Base-by-base conservation (phyloP, 2,888 invertebrate species). In the Agrilus biguttatus region DNA sequence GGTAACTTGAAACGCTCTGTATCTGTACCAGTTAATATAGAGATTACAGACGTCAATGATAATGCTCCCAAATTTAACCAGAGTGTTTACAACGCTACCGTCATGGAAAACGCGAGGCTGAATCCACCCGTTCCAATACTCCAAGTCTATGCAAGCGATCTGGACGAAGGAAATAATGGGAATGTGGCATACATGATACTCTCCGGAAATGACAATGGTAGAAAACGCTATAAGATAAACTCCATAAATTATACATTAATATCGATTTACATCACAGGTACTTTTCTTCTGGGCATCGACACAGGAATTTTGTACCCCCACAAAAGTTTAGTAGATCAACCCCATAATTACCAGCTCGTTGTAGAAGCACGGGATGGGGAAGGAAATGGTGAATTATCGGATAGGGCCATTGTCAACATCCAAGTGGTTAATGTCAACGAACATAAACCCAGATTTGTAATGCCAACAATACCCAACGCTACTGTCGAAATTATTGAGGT, bases 401-500 rank as follows among this genome's bases (percentile, higher is more conserved):
- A 82, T 57, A 68, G 68, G 1, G 81, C 89, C 1, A 68, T 70
- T n/a, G 80, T 91, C 2, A 75, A 80, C 51, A 80, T 93, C 41
- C 73, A 77, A 36, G 83, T 89, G 32, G 69, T 81, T 14, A 80
- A 83, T 45, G 83, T 88, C 1, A 90, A 90, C 67, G 80, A 85
- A 51, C 80, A 87, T 58, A 78, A 81, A 38, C 93, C 92, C 0
- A 74, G 75, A 44, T 90, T 90, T 61, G 72, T 85, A 7, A 75
- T 80, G 57, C 92, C 92, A 0, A 77, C 82, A 2, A 62, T 77
- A 0, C 75, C 79, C 0, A 83, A 85, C 62, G 74, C 82, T 4
- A 84, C 83, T 28, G 77, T 91, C 13, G 80, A 83, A 62, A 78
- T 92, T 51, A 80, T 87, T 0, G 90, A 90, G 71, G 88, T 87